phyloP scores from a whole-genome alignment of 2,797 vertebrate genomes.

The Neoniphon sammara region DNA sequence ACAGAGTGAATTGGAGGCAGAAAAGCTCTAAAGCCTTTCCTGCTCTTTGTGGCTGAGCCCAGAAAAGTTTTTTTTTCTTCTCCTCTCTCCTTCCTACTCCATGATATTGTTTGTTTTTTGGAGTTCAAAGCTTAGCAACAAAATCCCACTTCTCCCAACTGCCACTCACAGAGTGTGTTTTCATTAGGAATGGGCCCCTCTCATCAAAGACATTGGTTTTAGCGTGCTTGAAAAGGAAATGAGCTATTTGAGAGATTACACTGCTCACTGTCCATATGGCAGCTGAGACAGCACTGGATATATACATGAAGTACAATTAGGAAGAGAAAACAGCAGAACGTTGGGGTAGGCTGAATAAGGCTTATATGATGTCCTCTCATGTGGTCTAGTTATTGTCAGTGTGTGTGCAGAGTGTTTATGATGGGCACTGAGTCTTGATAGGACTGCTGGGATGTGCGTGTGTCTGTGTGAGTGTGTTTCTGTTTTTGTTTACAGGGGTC shows the following conservation, averaged over 20 bases:
- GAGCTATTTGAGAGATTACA: slow-evolving; percentile 77
- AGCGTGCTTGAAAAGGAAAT: slow-evolving; percentile 80
- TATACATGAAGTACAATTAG: slow-evolving; percentile 68
- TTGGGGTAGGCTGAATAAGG: slow-evolving; percentile 34
- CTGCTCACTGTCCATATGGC: slow-evolving; percentile 69
- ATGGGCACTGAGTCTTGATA: slow-evolving; percentile 42
- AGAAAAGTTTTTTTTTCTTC: slow-evolving; percentile 52
- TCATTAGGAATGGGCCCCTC: slow-evolving; percentile 75
- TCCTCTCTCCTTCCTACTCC: slow-evolving; percentile 68
- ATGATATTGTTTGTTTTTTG: slow-evolving; percentile 83
- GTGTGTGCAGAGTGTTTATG: slow-evolving; percentile 53
- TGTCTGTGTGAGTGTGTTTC: slow-evolving; percentile 23
- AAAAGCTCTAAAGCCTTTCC: slow-evolving; percentile 74
- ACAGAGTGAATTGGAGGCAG: slow-evolving; percentile 61
- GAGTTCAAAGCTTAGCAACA: slow-evolving; percentile 86
- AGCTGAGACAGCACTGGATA: slow-evolving; percentile 44
- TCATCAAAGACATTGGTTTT: slow-evolving; percentile 80
- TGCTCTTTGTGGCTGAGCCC: slow-evolving; percentile 78
- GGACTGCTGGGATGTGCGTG: slow-evolving; percentile 19
- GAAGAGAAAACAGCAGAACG: slow-evolving; percentile 48
- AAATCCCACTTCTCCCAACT: slow-evolving; percentile 76
- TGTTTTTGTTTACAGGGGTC: slow-evolving; percentile 52
- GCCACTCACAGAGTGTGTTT: slow-evolving; percentile 81
- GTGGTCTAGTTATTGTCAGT: slow-evolving; percentile 56
- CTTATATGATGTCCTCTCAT: slow-evolving; percentile 30